phyloP scores from a whole-genome alignment of 2,888 invertebrate genomes.

The Thecophora atra region DNA sequence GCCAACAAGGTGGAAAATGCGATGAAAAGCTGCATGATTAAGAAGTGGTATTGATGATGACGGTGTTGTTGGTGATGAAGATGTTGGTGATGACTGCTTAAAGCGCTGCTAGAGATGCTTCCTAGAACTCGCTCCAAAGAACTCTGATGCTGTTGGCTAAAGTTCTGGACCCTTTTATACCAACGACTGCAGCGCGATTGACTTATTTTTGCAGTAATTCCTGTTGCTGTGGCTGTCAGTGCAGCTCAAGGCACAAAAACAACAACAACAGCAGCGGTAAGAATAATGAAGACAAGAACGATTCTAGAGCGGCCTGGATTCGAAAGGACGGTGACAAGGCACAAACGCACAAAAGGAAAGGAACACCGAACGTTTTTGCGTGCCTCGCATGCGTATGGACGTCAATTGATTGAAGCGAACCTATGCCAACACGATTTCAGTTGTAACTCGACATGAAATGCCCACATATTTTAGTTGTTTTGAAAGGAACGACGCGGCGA shows the following conservation, averaged over 20 bases:
- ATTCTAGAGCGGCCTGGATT: not conserved
- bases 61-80: not conserved
- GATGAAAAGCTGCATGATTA: conserved; percentile 48
- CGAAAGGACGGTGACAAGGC: not conserved
- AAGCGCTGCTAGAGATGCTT: conserved; percentile 54
- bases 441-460: not conserved
- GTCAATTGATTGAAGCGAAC: not conserved
- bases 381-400: conserved; percentile 17
- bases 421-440: conserved; percentile 17
- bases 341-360: not conserved
- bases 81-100: conserved; percentile 1
- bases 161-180: conserved; percentile 61
- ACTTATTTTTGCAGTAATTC: conserved; percentile 6
- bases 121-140: conserved; percentile 58
- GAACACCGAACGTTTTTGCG: conserved; percentile 10
- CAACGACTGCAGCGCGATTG: not conserved
- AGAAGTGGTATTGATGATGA: not conserved
- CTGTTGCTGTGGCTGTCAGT: conserved; percentile 7
- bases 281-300: not conserved
- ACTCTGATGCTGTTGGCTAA: conserved; percentile 49
- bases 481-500: not conserved
- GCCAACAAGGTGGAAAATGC: conserved; percentile 51
- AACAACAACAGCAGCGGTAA: not conserved
- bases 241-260: not conserved
- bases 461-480: not conserved